Percentiles rank a stretch among this genome's conserved stretches.
phyloP scores from a whole-genome alignment of 2,888 invertebrate species.

The Nudaria mundana region DNA sequence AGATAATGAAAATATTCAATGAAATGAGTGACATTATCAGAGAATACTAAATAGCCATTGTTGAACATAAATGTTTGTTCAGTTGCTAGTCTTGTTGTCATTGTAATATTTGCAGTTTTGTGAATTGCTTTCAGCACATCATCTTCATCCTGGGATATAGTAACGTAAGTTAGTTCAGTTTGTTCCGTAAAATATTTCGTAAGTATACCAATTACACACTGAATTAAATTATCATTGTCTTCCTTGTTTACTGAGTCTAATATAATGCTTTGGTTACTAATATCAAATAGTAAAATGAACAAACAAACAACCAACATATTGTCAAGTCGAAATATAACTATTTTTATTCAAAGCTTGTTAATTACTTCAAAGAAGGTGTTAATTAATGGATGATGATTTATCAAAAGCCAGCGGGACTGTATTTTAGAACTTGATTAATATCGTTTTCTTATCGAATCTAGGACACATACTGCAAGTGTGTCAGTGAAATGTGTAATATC shows the following conservation, averaged over 20 bases:
- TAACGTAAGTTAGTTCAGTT: constrained; percentile 19
- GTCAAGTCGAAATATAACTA: background rate
- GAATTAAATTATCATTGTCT: background rate
- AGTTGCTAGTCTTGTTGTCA: constrained; percentile 5
- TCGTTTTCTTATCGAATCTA: no score
- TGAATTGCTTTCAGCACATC: constrained; percentile 24
- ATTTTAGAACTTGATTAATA: background rate
- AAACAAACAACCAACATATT: constrained; percentile 5
- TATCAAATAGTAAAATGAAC: background rate
- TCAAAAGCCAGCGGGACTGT: background rate
- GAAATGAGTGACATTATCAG: constrained; percentile 24
- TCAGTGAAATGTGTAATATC: no score
- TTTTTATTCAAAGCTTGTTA: background rate
- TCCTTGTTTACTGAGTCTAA: background rate
- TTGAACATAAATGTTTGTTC: constrained; percentile 8
- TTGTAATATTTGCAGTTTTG: constrained; percentile 1
- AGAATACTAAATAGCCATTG: constrained; percentile 38
- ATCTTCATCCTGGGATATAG: constrained; percentile 13
- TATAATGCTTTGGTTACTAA: constrained; percentile 1
- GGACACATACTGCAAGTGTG: no score
- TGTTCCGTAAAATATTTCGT: constrained; percentile 21
- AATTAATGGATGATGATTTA: background rate
- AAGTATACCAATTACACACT: constrained; percentile 23
- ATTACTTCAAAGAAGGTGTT: background rate
- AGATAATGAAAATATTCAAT: constrained; percentile 24